phyloP scores from a whole-genome alignment of 2,888 invertebrate genomes.

The Drosophila birchii region DNA sequence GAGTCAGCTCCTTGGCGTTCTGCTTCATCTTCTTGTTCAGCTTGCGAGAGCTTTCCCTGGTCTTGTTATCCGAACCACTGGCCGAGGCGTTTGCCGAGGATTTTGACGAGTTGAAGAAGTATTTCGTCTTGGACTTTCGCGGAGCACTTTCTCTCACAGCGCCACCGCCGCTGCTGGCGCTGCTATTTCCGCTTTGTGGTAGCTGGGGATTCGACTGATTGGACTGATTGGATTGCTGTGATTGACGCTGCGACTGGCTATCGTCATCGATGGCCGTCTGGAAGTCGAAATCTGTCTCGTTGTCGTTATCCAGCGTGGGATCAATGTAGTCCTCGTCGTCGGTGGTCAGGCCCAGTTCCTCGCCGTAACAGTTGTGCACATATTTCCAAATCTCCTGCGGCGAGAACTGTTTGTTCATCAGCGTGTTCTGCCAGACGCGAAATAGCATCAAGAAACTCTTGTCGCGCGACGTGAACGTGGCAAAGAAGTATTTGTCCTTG shows the following conservation, averaged over 20 bases:
- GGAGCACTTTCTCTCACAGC: conserved; percentile 48
- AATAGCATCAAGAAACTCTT: conserved; percentile 98
- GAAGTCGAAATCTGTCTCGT: conserved; percentile 73
- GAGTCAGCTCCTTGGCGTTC: conserved; percentile 80
- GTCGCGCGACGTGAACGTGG: conserved; percentile 97
- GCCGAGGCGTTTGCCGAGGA: conserved; percentile 79
- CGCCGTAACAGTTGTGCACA: conserved; percentile 97
- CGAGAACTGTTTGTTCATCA: conserved; percentile 94
- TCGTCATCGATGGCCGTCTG: conserved; percentile 75
- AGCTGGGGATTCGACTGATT: conserved; percentile 47
- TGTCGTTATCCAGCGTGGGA: conserved; percentile 83
- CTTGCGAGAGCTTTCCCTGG: conserved; percentile 69
- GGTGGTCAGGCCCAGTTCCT: conserved; percentile 95
- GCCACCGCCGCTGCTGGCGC: conserved; percentile 73
- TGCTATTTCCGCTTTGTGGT: conserved; percentile 73
- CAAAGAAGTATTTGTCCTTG: conserved; percentile 95
- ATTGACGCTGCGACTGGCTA: conserved; percentile 55
- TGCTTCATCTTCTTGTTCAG: conserved; percentile 78
- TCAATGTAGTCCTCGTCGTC: conserved; percentile 95
- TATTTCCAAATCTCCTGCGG: conserved; percentile 94
- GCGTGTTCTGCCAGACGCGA: conserved; percentile 97
- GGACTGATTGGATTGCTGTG: conserved; percentile 58
- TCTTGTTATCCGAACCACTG: conserved; percentile 79
- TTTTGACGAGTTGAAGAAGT: conserved; percentile 74
- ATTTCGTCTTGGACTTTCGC: conserved; percentile 71